Base-by-base conservation (phyloP, 2,888 invertebrate species). In the Spatulosminthurus flaviceps region DNA sequence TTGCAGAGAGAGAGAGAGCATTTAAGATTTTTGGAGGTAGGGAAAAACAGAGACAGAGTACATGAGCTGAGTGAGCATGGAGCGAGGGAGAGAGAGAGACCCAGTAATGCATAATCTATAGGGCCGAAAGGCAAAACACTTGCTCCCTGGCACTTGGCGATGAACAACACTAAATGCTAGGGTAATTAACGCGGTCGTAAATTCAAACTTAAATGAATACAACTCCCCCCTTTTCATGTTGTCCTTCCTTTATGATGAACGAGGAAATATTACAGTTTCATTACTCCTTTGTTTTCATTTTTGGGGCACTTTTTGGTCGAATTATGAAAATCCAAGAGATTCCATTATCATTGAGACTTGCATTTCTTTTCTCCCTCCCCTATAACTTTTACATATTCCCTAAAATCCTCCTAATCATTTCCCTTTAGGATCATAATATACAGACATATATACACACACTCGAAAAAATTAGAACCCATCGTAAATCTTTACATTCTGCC, bases 111-210 rank as follows among this genome's bases (percentile, higher is more conserved):
- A 73, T 73, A 73, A 61, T 73, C 60, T 73, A 61, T 61, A 73
- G 26, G 43, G 60, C 60, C 73, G 60, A 73, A 73, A 73, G 73
- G 73, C 70, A 64, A 7, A 22, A 64, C 26, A 64, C 28, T 19
- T 19, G 70, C 61, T 73, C 73, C 73, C 73, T 60, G 73, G 73
- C 73, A 73, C 73, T 73, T 73, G 34, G 41, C 21, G 60, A 60
- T 42, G 29, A 42, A 69, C 43, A 43, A 76, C 7, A 69, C 67
- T 76, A 76, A 76, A 76, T 76, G 67, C 24, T 67, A 43, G 82
- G 81, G 83, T 83, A 84, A 84, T 84, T 84, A 84, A 83, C 81
- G 80, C 80, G 83, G 84, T 81, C 83, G 81, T 84, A 84, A 84
- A 84, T 84, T 82, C 81, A 81, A 79, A 81, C 73, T 79, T 81